Conservation (phyloP, 2,113 vertebrate species). For the Pachypanchax playfairii region DNA sequence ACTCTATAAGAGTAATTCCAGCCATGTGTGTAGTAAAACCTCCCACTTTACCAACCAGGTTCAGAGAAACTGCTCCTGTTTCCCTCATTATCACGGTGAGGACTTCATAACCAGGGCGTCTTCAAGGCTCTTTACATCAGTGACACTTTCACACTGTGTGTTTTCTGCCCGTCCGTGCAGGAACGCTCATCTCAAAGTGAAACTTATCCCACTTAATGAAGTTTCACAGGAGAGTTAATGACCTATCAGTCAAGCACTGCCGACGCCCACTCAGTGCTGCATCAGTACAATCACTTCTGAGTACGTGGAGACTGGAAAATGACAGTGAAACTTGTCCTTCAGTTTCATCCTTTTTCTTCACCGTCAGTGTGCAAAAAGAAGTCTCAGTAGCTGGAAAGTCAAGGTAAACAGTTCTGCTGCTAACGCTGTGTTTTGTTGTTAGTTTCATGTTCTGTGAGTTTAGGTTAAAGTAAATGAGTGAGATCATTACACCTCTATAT, state of each 20-base stretch:
- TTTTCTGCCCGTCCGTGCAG: background rate
- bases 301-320: background rate
- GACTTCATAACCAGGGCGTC: background rate
- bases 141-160: background rate
- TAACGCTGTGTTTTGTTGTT: constrained; percentile 1
- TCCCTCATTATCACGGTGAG: background rate
- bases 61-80: background rate
- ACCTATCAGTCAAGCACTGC: constrained; percentile 1
- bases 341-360: background rate
- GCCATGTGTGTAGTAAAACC: background rate
- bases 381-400: too few relatives aligned
- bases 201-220: constrained; percentile 1
- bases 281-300: background rate
- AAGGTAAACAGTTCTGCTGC: background rate
- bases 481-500: constrained; percentile 2
- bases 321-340: background rate
- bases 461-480: constrained; percentile 18
- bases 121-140: background rate
- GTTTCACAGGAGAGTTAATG: background rate
- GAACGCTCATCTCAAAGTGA: constrained; percentile 1
- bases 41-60: background rate
- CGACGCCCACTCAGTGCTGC: background rate
- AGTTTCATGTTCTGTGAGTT: background rate
- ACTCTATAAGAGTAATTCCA: too few relatives aligned
- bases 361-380: constrained; percentile 4